Conservation (phyloP, 2,888 invertebrate species). For the Timema cristinae region DNA sequence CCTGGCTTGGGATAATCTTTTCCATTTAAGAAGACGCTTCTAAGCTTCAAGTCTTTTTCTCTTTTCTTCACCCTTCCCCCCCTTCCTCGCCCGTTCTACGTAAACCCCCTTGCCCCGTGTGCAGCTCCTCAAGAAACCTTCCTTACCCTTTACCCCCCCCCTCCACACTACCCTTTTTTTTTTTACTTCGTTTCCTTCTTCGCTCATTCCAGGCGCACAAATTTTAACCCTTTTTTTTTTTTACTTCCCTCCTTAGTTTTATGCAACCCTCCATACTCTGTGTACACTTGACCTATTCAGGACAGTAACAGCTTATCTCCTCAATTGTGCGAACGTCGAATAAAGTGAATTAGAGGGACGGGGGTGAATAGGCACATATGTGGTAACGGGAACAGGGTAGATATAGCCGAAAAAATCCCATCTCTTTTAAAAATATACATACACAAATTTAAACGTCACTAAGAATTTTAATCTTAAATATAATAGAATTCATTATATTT, state of each 20-base stretch:
- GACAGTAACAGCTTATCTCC: too few species aligned
- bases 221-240: slow-evolving; percentile 27
- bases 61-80: slow-evolving; percentile 11
- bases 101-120: slow-evolving; percentile 10
- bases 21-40: slow-evolving; percentile 31
- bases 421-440: too few species aligned
- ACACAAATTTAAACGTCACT: too few species aligned
- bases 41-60: slow-evolving; percentile 25
- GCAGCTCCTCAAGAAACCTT: slow-evolving; percentile 7
- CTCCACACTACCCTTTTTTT: background rate
- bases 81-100: slow-evolving; percentile 1
- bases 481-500: too few species aligned
- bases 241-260: slow-evolving; percentile 12
- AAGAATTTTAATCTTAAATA: too few species aligned
- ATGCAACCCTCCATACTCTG: background rate
- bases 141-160: background rate
- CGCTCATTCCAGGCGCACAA: slow-evolving; percentile 20
- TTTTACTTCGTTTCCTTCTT: slow-evolving; percentile 6
- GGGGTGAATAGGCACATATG: too few species aligned
- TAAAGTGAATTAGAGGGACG: too few species aligned
- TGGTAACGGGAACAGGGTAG: too few species aligned
- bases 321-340: too few species aligned
- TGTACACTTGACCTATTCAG: too few species aligned
- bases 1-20: slow-evolving; percentile 30
- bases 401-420: too few species aligned